Evolutionary conservation across 1,140 invertebrate genomes (phyloP).

Genomic region (Pseudomyrmex dendroicus): DNA sequence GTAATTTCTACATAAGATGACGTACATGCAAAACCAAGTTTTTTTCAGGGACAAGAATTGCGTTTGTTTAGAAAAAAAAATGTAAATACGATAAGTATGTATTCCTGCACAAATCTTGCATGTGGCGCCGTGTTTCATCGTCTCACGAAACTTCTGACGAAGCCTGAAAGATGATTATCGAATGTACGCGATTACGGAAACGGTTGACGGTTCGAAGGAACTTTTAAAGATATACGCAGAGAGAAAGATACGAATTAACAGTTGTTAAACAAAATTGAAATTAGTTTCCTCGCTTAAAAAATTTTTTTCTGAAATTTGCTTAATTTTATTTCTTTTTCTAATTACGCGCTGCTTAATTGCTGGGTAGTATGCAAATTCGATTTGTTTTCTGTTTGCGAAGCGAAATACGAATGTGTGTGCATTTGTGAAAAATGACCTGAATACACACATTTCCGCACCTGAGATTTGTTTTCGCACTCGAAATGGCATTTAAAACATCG

Average conservation of each 20-base stretch:
- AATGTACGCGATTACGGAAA: neutral
- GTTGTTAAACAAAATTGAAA: no score
- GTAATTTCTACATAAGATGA: neutral
- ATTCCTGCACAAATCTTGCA: neutral
- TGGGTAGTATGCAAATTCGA: no score
- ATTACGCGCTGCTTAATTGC: no score
- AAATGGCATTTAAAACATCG: neutral
- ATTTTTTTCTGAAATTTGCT: no score
- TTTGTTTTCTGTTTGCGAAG: neutral
- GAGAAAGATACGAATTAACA: no score
- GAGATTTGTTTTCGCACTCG: neutral
- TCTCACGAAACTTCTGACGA: neutral
- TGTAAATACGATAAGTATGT: neutral
- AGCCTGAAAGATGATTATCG: constrained; percentile 11
- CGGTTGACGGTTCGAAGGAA: constrained; percentile 1
- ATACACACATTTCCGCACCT: neutral
- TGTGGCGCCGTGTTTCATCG: neutral
- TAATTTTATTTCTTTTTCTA: no score
- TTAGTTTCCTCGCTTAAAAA: no score
- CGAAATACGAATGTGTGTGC: no score
- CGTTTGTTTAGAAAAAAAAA: neutral
- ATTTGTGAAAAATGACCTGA: neutral
- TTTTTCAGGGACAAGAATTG: neutral
- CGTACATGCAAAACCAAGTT: neutral
- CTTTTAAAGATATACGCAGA: no score